phyloP scores from a whole-genome alignment of 2,888 invertebrate genomes.

The Drosophila ezoana region DNA sequence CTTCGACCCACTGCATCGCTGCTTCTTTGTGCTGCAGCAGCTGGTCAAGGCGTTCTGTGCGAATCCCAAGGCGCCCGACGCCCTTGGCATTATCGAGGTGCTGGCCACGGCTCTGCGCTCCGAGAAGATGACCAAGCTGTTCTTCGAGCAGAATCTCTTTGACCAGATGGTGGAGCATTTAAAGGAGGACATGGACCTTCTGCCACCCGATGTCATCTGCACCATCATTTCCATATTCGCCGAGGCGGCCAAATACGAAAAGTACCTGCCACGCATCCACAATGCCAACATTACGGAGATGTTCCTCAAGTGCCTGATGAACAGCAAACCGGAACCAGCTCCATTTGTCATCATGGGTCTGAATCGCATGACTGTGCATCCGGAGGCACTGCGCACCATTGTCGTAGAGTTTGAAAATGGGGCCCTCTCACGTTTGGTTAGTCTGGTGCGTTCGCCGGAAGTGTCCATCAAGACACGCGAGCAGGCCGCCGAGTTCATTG shows the following conservation, averaged over 20 bases:
- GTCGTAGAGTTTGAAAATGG: constrained; percentile 55
- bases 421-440: constrained; percentile 47
- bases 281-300: constrained; percentile 58
- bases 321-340: constrained; percentile 48
- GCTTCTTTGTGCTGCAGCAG: constrained; percentile 67
- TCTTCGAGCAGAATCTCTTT: constrained; percentile 80
- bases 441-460: constrained; percentile 42
- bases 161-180: constrained; percentile 68
- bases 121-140: constrained; percentile 73
- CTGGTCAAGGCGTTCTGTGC: constrained; percentile 69
- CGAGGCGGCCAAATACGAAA: constrained; percentile 70
- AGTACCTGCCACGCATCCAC: constrained; percentile 66
- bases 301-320: constrained; percentile 68
- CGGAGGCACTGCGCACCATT: constrained; percentile 62
- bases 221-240: constrained; percentile 70
- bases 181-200: constrained; percentile 24
- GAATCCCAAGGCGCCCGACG: constrained; percentile 50
- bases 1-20: constrained; percentile 56
- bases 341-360: constrained; percentile 69
- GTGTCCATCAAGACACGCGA: constrained; percentile 70
- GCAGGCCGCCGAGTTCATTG: constrained; percentile 67
- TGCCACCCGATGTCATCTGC: constrained; percentile 52
- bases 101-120: constrained; percentile 73
- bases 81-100: constrained; percentile 69
- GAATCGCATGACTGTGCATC: constrained; percentile 67